phyloP scores from a whole-genome alignment of 2,888 invertebrate genomes.

The Drosophila mercatorum region DNA sequence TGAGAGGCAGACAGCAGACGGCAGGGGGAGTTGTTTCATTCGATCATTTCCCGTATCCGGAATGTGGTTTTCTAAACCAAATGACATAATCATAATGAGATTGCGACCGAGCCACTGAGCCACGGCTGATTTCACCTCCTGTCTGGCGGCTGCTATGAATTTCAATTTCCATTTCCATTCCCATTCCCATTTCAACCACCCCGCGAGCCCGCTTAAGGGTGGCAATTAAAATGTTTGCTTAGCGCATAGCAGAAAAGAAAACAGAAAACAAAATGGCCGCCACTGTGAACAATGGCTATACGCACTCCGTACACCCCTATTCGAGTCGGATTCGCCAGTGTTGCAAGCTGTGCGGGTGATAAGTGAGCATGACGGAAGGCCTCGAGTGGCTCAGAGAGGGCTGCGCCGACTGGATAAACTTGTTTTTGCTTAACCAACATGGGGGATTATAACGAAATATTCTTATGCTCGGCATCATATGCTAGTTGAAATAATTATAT shows the following conservation, averaged over 20 bases:
- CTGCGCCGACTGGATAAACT: constrained; percentile 23
- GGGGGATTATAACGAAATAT: constrained; percentile 8
- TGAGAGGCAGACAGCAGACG: not conserved
- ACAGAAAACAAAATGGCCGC: constrained; percentile 62
- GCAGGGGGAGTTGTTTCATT: constrained; percentile 27
- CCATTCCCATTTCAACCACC: constrained; percentile 38
- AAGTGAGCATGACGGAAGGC: constrained; percentile 47
- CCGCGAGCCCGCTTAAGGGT: constrained; percentile 54
- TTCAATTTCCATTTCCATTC: constrained; percentile 60
- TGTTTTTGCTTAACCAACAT: constrained; percentile 6
- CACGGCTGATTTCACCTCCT: constrained; percentile 7
- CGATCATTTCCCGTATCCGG: constrained; percentile 40
- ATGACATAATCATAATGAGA: constrained; percentile 76
- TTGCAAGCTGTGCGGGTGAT: constrained; percentile 56
- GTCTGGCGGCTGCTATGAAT: constrained; percentile 55
- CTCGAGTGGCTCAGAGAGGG: constrained; percentile 38
- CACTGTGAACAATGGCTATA: constrained; percentile 22
- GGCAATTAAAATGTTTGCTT: constrained; percentile 75
- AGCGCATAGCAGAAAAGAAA: constrained; percentile 14
- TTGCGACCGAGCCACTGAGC: constrained; percentile 1
- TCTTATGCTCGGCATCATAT: not conserved
- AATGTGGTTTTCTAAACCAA: constrained; percentile 57
- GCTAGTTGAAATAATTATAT: not conserved
- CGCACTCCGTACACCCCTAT: constrained; percentile 11
- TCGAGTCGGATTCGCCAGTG: constrained; percentile 30